A percentile compares a stretch with the other conserved stretches of the same genome.
Evolutionary conservation across 1,140 invertebrate species (phyloP).

Genomic region (Drosophila takahashii): DNA sequence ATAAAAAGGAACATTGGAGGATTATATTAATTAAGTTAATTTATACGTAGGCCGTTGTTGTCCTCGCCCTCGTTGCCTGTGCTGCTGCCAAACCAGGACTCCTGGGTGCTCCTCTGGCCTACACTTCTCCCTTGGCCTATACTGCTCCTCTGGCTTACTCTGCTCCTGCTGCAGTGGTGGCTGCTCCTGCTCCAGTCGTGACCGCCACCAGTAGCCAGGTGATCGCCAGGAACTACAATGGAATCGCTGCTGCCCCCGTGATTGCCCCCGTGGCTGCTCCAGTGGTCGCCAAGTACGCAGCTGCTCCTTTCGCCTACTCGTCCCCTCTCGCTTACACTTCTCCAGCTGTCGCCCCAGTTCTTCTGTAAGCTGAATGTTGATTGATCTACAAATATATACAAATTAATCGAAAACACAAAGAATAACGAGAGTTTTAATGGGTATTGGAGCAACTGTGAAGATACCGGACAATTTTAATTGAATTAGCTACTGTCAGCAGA

Average conservation of each 20-base stretch:
- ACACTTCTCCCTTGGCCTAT: constrained; percentile 28
- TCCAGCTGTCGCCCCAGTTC: no score
- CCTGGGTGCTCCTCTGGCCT: constrained; percentile 27
- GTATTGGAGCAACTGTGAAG: no score
- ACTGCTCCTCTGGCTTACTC: constrained; percentile 13
- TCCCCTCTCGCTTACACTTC: constrained; percentile 13
- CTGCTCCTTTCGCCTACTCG: constrained; percentile 31
- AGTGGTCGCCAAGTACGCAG: constrained; percentile 40
- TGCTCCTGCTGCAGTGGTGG: constrained; percentile 20
- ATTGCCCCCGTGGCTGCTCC: constrained; percentile 47
- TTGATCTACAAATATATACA: no score
- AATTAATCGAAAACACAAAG: no score
- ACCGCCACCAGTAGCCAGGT: constrained; percentile 85
- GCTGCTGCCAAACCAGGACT: constrained; percentile 71
- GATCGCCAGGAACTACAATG: constrained; percentile 84
- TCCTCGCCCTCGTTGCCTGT: constrained; percentile 72
- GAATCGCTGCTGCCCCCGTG: constrained; percentile 70
- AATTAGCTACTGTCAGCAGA: no score
- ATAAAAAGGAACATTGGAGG: neutral
- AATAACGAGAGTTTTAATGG: no score
- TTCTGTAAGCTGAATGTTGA: no score
- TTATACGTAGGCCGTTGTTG: constrained; percentile 60
- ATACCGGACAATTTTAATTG: no score
- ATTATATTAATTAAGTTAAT: neutral
- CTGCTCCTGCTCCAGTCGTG: constrained; percentile 67